Evolutionary conservation across 2,888 invertebrate genomes (phyloP), one percentile per base, ranked within the genome.

Genomic region (Pachymerium ferrugineum): DNA sequence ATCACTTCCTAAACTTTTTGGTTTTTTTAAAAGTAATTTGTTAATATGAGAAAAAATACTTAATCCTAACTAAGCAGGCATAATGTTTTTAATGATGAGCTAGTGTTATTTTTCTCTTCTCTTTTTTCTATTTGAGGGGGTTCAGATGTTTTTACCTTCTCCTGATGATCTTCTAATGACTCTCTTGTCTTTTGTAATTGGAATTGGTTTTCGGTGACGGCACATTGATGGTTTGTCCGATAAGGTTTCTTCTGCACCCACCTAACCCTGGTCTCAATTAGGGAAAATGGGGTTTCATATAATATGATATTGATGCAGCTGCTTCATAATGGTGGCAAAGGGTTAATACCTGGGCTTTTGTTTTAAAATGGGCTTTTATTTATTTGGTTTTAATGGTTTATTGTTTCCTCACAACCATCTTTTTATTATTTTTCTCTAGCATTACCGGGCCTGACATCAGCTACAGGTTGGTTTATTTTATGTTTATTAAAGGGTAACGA

Each of bases 401-500:
- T n/a, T n/a, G n/a, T n/a, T n/a, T n/a, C n/a, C n/a, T n/a, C n/a
- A n/a, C n/a, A n/a, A n/a, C n/a, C 14, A 62, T 25, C 28, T 69
- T 16, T 14, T 69, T 3, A 29, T 31, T 33, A 6, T 33, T 22
- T 71, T 5, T 29, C 29, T 54, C 12, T 54, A 72, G 72, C 72
- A 25, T 47, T 72, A 72, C 72, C 72, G 0, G 72, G 72, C 28
- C 47, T 72, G 47, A 54, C 72, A 31, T 72, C 72, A 72, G 54
- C 72, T 47, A 28, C 72, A 54, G 72, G 72, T 72, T 29, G 47
- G 72, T 62, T n/a, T n/a, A 25, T 25, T 62, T 28, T 28, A 62
- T 62, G 25, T 62, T 62, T 12, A 62, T 62, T 62, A 62, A 62
- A 5, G 28, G 28, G 25, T 22, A 28, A 14, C 8, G 28, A 25